Base-by-base conservation (phyloP, 2,113 vertebrate species). In the Cyprinodon brontotheroides region DNA sequence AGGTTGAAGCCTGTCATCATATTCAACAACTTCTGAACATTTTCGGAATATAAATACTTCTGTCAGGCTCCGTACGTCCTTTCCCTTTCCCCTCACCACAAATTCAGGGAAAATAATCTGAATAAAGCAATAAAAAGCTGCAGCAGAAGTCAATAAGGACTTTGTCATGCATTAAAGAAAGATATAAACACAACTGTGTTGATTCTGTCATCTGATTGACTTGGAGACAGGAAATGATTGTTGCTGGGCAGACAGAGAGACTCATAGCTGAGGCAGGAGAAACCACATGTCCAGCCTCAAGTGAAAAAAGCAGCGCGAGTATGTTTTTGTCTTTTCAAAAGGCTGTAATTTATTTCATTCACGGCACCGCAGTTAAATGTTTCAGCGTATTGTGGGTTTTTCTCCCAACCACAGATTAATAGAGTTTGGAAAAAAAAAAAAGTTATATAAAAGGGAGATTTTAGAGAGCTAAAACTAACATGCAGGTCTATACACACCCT, bases 171-270 rank as follows among this genome's bases (percentile, higher is more conserved):
- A 76, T 79, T 69, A 43, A 81, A 87, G 75, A 74, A 50, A 47
- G 81, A 80, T 78, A 68, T 61, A 82, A 73, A 78, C 13, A 69
- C 65, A 70, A 77, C 65, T 11, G 61, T 76, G 80, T 74, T 70
- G 79, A 74, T 78, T 89, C 82, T 75, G 83, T 83, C 70, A 53
- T 86, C 66, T 78, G 83, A 91, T 89, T 92, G 87, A 85, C 75
- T 87, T 67, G 79, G 72, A 90, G 84, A 87, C 90, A 91, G 93
- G 92, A 94, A 94, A 90, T 87, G 87, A 90, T 91, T 68, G 83
- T 81, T 80, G 88, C 79, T 70, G 82, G 86, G 86, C 89, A 93
- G 90, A 92, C 92, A 87, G 87, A 59, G 81, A 82, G 91, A 80
- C 92, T 90, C 88, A 88, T 73, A 89, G 88, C 86, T 10, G 59